phyloP scores from a whole-genome alignment of 2,888 invertebrate genomes.

The Pristionchus maxplancki region DNA sequence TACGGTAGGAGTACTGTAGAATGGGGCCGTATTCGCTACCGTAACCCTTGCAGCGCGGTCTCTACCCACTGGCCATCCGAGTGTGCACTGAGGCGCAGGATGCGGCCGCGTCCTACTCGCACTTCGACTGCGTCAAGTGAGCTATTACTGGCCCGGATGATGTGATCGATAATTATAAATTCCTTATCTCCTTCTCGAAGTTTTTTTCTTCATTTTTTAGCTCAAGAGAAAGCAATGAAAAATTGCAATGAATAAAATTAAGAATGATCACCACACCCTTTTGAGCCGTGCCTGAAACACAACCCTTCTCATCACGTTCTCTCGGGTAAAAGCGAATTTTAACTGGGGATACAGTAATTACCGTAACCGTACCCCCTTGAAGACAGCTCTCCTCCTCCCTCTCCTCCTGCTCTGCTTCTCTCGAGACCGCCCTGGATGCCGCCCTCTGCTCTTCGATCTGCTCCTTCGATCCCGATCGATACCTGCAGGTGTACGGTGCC shows the following conservation, averaged over 20 bases:
- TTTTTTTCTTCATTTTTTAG: no score
- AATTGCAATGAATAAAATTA: no score
- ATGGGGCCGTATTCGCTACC: no score
- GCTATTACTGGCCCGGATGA: not conserved
- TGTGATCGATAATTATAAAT: no score
- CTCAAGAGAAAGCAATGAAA: no score
- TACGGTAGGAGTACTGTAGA: conserved; percentile 35
- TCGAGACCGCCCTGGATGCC: conserved; percentile 65
- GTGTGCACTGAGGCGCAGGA: conserved; percentile 68
- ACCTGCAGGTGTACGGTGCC: conserved; percentile 89
- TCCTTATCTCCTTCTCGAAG: no score
- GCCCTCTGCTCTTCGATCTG: conserved; percentile 64
- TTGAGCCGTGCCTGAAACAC: no score
- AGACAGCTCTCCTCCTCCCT: conserved; percentile 58
- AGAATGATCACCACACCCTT: no score
- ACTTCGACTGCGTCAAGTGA: conserved; percentile 67
- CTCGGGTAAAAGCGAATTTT: no score
- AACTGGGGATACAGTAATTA: not conserved
- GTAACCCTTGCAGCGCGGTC: conserved; percentile 60
- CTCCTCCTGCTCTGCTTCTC: conserved; percentile 53
- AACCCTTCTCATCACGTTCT: no score
- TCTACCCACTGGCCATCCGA: conserved; percentile 70
- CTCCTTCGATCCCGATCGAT: conserved; percentile 87
- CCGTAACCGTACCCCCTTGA: not conserved
- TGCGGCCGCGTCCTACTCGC: conserved; percentile 59